phyloP scores from a whole-genome alignment of 2,113 vertebrate species.

The Cheilinus undulatus region DNA sequence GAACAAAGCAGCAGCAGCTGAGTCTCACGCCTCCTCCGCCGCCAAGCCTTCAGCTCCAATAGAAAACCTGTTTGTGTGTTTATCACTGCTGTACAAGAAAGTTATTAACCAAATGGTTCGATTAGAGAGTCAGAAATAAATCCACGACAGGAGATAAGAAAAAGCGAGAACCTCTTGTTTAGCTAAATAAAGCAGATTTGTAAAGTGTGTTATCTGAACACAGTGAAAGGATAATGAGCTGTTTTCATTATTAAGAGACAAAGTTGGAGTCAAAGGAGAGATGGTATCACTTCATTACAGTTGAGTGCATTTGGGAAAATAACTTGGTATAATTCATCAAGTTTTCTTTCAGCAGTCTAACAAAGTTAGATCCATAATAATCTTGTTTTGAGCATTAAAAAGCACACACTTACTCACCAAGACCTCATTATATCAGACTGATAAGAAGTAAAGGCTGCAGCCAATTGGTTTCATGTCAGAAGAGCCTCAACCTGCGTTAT shows the following conservation, averaged over 20 bases:
- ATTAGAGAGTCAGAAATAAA: constrained; percentile 4
- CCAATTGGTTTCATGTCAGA: too few species aligned
- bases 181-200: constrained; percentile 1
- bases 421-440: too few species aligned
- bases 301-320: constrained; percentile 19
- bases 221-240: neutral
- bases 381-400: constrained; percentile 8
- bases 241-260: neutral
- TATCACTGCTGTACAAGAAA: neutral
- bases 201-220: neutral
- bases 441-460: too few species aligned
- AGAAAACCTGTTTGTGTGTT: neutral
- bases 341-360: constrained; percentile 1
- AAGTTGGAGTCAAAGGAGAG: constrained; percentile 11
- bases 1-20: constrained; percentile 51
- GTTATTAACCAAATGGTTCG: neutral
- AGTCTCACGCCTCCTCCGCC: constrained; percentile 30
- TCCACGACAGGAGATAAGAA: neutral
- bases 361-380: neutral
- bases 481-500: too few species aligned
- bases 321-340: neutral
- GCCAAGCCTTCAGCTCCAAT: constrained; percentile 20
- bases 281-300: constrained; percentile 4
- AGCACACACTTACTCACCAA: neutral
- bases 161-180: neutral